These are phyloP conservation scores for Gonocerus acuteangulatus DNA, from an alignment of 2,888 invertebrate genomes.

Conservation along the genomic window DNA sequence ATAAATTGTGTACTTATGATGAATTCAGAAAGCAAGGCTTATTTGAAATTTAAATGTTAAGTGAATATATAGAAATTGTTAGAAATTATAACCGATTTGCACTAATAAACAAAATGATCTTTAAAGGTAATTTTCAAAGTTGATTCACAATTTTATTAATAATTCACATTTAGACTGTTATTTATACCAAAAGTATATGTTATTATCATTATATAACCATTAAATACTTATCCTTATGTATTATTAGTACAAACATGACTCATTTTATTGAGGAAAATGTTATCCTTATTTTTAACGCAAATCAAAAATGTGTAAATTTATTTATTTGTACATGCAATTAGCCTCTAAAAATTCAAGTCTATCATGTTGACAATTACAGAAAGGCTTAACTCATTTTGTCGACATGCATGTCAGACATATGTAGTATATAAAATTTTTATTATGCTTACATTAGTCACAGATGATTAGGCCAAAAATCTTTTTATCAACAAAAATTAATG, in stretches of 20 bases:
- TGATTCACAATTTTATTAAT: too few species aligned
- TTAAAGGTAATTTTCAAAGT: too few species aligned
- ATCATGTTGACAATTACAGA: conserved; percentile 6
- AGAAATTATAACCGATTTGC: too few species aligned
- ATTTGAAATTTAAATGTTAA: not conserved
- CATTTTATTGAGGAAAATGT: conserved; percentile 15
- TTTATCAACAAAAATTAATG: not conserved
- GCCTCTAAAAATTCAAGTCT: conserved; percentile 18
- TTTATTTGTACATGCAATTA: conserved; percentile 21
- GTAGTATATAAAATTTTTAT: conserved; percentile 1
- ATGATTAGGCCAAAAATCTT: conserved; percentile 33
- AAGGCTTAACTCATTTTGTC: not conserved
- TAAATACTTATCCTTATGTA: too few species aligned
- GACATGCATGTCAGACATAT: not conserved
- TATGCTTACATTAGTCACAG: conserved; percentile 27
- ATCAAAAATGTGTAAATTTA: too few species aligned
- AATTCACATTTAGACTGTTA: too few species aligned
- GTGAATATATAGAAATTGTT: not conserved
- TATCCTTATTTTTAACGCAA: too few species aligned
- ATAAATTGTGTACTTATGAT: conserved; percentile 1
- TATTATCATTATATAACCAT: too few species aligned
- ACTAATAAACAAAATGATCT: too few species aligned
- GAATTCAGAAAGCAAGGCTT: not conserved
- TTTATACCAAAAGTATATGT: too few species aligned
- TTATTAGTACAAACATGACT: conserved; percentile 1